Conservation (phyloP, 2,888 invertebrate genomes). For the Lasioglossum leucozonium region DNA sequence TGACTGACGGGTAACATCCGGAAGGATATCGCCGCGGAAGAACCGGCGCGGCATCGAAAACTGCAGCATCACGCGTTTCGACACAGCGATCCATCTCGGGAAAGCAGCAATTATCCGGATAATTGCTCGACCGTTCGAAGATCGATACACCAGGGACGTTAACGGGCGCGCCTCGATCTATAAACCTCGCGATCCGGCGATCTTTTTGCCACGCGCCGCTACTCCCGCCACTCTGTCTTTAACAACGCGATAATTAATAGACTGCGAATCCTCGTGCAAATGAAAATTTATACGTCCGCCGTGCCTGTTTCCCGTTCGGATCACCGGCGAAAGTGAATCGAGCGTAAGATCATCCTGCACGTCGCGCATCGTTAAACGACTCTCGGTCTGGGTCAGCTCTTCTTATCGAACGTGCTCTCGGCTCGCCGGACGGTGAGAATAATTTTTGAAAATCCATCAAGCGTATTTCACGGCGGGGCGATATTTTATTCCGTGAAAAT, state of each 20-base stretch:
- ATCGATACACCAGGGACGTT: slow-evolving; percentile 38
- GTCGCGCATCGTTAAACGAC: neutral
- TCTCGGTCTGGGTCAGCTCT: neutral
- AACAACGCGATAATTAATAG: neutral
- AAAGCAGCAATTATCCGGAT: slow-evolving; percentile 43
- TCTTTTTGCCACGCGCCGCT: slow-evolving; percentile 22
- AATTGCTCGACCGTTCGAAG: slow-evolving; percentile 42
- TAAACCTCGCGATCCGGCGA: slow-evolving; percentile 32
- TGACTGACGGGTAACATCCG: neutral
- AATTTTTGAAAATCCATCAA: too few species aligned
- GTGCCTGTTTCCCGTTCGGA: neutral
- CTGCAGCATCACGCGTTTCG: slow-evolving; percentile 48
- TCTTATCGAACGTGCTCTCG: neutral
- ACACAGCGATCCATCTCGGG: slow-evolving; percentile 33
- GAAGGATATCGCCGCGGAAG: neutral
- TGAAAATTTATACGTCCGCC: neutral
- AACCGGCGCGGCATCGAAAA: slow-evolving; percentile 22
- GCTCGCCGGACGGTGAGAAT: too few species aligned
- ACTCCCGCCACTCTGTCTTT: slow-evolving; percentile 6
- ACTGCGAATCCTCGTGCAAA: slow-evolving; percentile 2
- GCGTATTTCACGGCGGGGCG: too few species aligned
- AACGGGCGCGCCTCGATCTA: slow-evolving; percentile 33
- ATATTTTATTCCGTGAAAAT: too few species aligned
- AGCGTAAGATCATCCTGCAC: neutral
- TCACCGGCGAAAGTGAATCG: neutral